Evolutionary conservation across 64 coral and sea anemone species (phyloP), one percentile per base, ranked within the genome.

Genomic region (Montipora foliosa): DNA sequence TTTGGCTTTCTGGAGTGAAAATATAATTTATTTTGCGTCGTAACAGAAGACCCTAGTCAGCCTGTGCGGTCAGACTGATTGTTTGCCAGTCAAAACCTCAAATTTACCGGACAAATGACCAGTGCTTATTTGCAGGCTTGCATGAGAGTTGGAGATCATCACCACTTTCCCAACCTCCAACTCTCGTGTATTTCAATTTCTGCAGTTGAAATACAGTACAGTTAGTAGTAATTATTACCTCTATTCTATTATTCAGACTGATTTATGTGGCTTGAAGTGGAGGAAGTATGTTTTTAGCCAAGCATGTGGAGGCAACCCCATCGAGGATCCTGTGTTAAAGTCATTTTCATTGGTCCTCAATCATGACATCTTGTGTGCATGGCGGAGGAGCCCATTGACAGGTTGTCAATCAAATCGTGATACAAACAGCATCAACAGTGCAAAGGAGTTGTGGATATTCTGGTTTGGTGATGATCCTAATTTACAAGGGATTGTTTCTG

Each of bases 391-490:
- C 22, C 95, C 98, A 14, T 90, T 67, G 46, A 70, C 89, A 51
- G 82, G 62, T 3, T 93, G 89, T 44, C 91, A 92, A 67, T 47
- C 94, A 59, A 91, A 77, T n/a, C 24, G 80, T 69, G 84, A 64
- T 37, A 47, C 89, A 5, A 89, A 85, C 44, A 60, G 76, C 47
- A 83, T 94, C 64, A 92, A 22, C 20, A 74, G 59, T 82, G 88
- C 83, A 49, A 99, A 99, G 47, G 98, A 99, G 86, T 89, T 99
- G 37, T 99, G 98, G 98, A 73, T 99, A 1, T 99, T 99, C 74
- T 99, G 98, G 98, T 99, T 94, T 96, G 98, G 98, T 19, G 98
- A 99, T 87, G 98, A 99, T 80, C 98, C 92, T 8, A 96, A 92
- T 68, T 86, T 96, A 16, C 90, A 84, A 61, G 92, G 95, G 73